phyloP scores from a whole-genome alignment of 2,113 vertebrate genomes.

The Bambusicola thoracicus region DNA sequence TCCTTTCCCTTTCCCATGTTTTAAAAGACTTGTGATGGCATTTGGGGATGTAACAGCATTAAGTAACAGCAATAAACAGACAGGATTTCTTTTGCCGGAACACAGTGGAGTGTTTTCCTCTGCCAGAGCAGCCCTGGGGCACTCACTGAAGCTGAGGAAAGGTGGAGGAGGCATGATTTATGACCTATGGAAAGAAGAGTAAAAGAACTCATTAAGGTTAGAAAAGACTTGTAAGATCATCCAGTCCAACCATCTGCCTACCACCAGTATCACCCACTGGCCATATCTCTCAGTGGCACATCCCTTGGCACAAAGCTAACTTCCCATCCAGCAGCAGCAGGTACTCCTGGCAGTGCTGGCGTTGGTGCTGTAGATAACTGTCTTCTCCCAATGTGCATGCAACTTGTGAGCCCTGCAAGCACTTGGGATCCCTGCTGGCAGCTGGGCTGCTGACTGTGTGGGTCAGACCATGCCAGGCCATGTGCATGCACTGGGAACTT shows the following conservation, averaged over 20 bases:
- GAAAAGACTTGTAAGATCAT: no score
- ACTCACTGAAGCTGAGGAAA: not conserved
- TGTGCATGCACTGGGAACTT: constrained; percentile 31
- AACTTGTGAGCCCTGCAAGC: not conserved
- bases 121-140: not conserved
- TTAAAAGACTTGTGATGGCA: not conserved
- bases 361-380: not conserved
- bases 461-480: not conserved
- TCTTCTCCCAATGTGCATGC: no score
- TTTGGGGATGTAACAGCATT: not conserved
- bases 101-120: not conserved
- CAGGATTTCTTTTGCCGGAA: not conserved
- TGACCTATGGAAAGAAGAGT: not conserved
- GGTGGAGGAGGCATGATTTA: not conserved
- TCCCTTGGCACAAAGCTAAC: not conserved
- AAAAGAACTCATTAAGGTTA: not conserved
- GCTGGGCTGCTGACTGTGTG: not conserved
- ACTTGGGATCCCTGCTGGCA: not conserved
- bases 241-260: no score
- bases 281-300: not conserved
- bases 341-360: not conserved
- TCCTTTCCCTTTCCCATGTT: not conserved
- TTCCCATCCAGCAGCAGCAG: not conserved
- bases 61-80: constrained; percentile 9
- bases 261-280: no score